phyloP scores from a whole-genome alignment of 1,140 invertebrate genomes.

The Bombus waltoni region DNA sequence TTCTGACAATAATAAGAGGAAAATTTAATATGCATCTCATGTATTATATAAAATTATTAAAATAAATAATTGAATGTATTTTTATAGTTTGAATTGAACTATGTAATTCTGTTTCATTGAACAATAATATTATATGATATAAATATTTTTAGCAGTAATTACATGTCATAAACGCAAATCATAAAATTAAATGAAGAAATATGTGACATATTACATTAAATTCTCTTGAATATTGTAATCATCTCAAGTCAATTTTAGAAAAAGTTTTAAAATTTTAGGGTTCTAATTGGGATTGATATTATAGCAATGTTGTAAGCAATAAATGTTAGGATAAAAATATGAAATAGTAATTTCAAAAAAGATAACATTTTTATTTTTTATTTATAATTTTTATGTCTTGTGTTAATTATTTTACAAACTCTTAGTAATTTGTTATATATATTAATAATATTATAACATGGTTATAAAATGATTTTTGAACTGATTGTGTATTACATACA shows the following conservation, averaged over 20 bases:
- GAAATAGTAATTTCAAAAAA: constrained; percentile 62
- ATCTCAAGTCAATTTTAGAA: background rate
- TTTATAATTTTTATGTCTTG: constrained; percentile 67
- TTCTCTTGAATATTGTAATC: background rate
- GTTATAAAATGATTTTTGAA: constrained; percentile 67
- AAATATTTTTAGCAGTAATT: background rate
- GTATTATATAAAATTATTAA: constrained; percentile 27
- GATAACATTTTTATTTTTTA: constrained; percentile 68
- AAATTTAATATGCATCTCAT: constrained; percentile 20
- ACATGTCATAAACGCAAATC: constrained; percentile 3
- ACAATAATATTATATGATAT: background rate
- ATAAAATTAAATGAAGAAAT: background rate
- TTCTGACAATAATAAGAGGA: constrained; percentile 33
- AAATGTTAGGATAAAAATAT: constrained; percentile 8
- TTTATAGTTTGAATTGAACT: background rate
- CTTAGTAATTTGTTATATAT: constrained; percentile 62
- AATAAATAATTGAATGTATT: background rate
- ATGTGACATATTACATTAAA: background rate
- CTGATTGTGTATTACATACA: constrained; percentile 52
- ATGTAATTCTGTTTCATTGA: constrained; percentile 1
- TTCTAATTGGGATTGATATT: constrained; percentile 18
- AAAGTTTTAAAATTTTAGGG: too few species aligned
- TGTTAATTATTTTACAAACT: constrained; percentile 66
- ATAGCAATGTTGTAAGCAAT: background rate
- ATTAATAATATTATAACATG: constrained; percentile 61